Evolutionary conservation across 2,888 invertebrate genomes (phyloP), one percentile per base, ranked within the genome.

Genomic region (Tipula confusa): DNA sequence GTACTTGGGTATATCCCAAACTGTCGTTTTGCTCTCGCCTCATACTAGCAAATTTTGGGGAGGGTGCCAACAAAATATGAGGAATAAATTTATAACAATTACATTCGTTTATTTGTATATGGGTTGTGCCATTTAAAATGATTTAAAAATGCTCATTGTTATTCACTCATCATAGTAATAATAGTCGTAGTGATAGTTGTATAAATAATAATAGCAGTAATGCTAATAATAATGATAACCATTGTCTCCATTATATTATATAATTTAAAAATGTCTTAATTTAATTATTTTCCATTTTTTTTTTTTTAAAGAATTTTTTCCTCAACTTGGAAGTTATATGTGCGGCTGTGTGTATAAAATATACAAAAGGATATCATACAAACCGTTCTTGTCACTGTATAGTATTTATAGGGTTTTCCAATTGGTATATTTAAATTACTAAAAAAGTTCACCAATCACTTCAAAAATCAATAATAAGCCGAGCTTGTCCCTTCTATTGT

Each of bases 81-180:
- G 24, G 64, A 64, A 24, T 64, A 64, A 18, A 64, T 64, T 64
- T 64, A 64, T 64, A 64, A 64, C 64, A 64, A 64, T 64, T 64
- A 64, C 64, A 64, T 64, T 64, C 64, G 64, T 64, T 64, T 11
- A 64, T 24, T 64, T 24, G 43, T 6, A 15, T 43, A 3, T 33
- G 43, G n/a, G 64, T 64, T 24, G 18, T 64, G 64, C 64, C 64
- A 64, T 64, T 64, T 64, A 24, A 64, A 64, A 64, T 64, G 24
- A 64, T 64, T 64, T 64, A 64, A 64, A 64, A 64, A 24, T 9
- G 64, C 24, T 64, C 64, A 64, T 64, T 24, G 64, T 64, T 64
- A 64, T 64, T 64, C 64, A 64, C 24, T 64, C 64, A 64, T 64
- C 64, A 64, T 64, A 64, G 64, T 64, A 64, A 64, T 64, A 64